Percentiles rank a stretch among this genome's conserved stretches.
Evolutionary conservation across 1,140 invertebrate genomes (phyloP).

Genomic region (Sesamia nonagrioides): DNA sequence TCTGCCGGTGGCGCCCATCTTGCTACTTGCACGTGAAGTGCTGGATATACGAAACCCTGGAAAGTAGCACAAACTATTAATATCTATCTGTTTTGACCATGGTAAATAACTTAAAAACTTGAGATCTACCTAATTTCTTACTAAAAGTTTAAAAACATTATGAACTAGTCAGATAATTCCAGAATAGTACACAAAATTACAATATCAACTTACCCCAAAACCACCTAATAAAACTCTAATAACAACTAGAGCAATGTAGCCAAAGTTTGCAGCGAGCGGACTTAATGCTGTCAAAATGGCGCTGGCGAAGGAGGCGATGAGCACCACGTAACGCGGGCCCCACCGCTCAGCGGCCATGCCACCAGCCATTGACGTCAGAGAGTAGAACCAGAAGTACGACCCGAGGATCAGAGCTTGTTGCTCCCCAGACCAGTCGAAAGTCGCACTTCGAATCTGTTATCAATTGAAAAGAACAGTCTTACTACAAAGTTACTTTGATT

Average conservation of each 20-base stretch:
- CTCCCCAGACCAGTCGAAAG: slow-evolving; percentile 89
- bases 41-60: slow-evolving; percentile 92
- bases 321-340: slow-evolving; percentile 92
- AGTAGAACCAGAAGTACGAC: slow-evolving; percentile 91
- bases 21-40: slow-evolving; percentile 91
- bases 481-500: no score
- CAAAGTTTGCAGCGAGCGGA: slow-evolving; percentile 89
- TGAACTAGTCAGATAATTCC: no score
- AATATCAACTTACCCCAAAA: slow-evolving; percentile 88
- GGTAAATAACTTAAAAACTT: not conserved
- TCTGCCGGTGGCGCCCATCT: slow-evolving; percentile 93
- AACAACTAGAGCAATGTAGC: slow-evolving; percentile 89
- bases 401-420: slow-evolving; percentile 90
- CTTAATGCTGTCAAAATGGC: slow-evolving; percentile 91
- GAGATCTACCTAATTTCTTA: not conserved
- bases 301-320: slow-evolving; percentile 89
- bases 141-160: not conserved
- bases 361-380: slow-evolving; percentile 89
- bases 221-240: slow-evolving; percentile 90
- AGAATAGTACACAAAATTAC: no score
- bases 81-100: not conserved
- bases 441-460: slow-evolving; percentile 56
- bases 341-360: slow-evolving; percentile 92
- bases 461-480: not conserved
- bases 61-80: slow-evolving; percentile 51